Percentiles rank a stretch among this genome's conserved stretches.
Evolutionary conservation across 2,888 invertebrate species (phyloP).

Genomic region (Pyrrhia umbra): DNA sequence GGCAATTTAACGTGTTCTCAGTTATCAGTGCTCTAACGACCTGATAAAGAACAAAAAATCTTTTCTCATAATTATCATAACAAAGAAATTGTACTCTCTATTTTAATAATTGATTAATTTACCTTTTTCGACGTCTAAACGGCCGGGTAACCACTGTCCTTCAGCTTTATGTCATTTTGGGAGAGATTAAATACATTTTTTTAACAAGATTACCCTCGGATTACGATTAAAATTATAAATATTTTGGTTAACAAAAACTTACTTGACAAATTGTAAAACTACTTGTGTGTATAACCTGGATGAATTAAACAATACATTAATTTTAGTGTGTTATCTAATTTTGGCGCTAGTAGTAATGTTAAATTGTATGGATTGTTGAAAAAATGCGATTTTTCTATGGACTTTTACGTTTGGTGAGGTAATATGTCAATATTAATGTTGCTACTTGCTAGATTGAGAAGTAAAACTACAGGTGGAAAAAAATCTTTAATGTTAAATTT

Average conservation of each 20-base stretch:
- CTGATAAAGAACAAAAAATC: slow-evolving; percentile 45
- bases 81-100: slow-evolving; percentile 48
- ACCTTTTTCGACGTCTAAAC: slow-evolving; percentile 59
- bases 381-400: background rate
- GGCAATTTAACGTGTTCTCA: slow-evolving; percentile 26
- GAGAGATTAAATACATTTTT: slow-evolving; percentile 40
- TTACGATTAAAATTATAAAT: slow-evolving; percentile 44
- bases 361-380: background rate
- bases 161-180: slow-evolving; percentile 68
- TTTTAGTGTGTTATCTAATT: background rate
- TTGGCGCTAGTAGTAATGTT: slow-evolving; percentile 41
- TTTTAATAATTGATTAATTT: slow-evolving; percentile 41
- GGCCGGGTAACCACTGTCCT: slow-evolving; percentile 50
- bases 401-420: slow-evolving; percentile 26
- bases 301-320: slow-evolving; percentile 2
- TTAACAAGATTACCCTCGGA: slow-evolving; percentile 72
- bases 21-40: slow-evolving; percentile 39
- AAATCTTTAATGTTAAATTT: background rate
- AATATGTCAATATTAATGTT: slow-evolving; percentile 54
- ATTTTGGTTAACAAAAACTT: slow-evolving; percentile 46
- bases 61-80: slow-evolving; percentile 22
- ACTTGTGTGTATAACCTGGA: slow-evolving; percentile 31
- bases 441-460: slow-evolving; percentile 19
- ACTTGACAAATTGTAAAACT: slow-evolving; percentile 47
- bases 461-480: slow-evolving; percentile 6